phyloP scores from a whole-genome alignment of 2,113 vertebrate genomes.

The Grammomys dolichurus region DNA sequence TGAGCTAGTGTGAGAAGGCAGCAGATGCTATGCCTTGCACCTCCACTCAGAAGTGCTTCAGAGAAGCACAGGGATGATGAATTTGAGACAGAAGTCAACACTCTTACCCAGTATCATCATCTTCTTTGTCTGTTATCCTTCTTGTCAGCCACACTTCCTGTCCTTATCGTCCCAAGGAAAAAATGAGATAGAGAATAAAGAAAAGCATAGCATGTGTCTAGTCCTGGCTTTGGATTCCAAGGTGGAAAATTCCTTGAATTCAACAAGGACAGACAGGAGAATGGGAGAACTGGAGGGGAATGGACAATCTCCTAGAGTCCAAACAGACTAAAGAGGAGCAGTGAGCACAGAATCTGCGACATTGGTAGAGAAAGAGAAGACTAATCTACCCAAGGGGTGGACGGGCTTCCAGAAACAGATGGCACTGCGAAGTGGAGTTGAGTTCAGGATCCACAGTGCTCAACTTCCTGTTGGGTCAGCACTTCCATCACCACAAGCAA shows the following conservation, averaged over 20 bases:
- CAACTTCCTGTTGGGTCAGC: neutral
- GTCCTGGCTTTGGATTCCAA: neutral
- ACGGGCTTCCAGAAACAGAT: neutral
- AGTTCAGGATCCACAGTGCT: no score
- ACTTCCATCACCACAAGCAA: neutral
- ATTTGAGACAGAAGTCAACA: neutral
- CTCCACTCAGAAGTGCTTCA: neutral
- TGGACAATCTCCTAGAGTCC: neutral
- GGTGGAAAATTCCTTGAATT: neutral
- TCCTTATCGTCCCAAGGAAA: neutral
- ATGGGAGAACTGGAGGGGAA: neutral
- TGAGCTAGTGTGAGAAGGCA: neutral
- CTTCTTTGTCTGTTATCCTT: neutral
- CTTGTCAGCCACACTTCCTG: neutral
- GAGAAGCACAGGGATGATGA: neutral
- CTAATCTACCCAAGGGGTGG: neutral
- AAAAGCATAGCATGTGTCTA: neutral
- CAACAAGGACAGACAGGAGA: neutral
- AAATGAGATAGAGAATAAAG: neutral
- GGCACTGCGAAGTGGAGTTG: neutral
- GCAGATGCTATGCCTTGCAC: neutral
- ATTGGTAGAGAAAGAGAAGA: neutral
- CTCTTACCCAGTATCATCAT: neutral
- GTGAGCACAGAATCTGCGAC: neutral
- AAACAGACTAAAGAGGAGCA: rapidly evolving